phyloP scores from a whole-genome alignment of 2,797 vertebrate species.

The Anabas testudineus region DNA sequence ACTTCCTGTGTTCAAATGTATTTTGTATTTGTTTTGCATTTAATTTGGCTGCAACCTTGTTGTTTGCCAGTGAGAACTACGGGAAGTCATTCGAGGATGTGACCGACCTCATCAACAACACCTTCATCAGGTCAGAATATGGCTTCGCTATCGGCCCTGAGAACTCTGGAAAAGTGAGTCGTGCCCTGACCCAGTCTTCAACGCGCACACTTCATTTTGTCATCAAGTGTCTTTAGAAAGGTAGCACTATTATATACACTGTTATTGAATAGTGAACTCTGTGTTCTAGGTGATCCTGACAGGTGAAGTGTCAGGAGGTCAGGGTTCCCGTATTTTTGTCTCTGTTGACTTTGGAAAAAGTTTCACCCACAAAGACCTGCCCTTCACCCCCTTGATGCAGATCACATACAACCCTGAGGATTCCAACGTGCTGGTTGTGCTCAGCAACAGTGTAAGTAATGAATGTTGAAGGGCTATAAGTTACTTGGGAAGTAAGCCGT shows the following conservation, averaged over 20 bases:
- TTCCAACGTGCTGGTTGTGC: conserved; percentile 83
- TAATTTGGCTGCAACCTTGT: conserved; percentile 24
- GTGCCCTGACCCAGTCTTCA: not conserved
- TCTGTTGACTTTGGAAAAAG: conserved; percentile 89
- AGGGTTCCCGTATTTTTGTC: conserved; percentile 87
- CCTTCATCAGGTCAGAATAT: conserved; percentile 93
- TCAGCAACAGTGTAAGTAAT: conserved; percentile 87
- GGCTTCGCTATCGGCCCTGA: conserved; percentile 93
- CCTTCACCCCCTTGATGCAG: conserved; percentile 89
- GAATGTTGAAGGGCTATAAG: not conserved
- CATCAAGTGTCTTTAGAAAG: not conserved
- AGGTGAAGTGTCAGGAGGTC: conserved; percentile 87
- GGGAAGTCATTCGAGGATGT: conserved; percentile 93
- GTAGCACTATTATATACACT: not conserved
- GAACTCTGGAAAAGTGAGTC: conserved; percentile 92
- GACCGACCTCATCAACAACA: conserved; percentile 92
- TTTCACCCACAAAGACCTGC: conserved; percentile 86
- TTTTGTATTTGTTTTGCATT: conserved; percentile 34
- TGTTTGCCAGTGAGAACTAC: conserved; percentile 90
- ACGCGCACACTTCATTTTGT: not conserved
- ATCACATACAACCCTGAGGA: conserved; percentile 88
- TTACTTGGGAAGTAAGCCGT: conserved; percentile 8
- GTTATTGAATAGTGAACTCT: conserved; percentile 17
- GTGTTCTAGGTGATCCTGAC: conserved; percentile 91
- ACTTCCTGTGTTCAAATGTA: not conserved